Evolutionary conservation across 2,888 invertebrate species (phyloP), one percentile per base, ranked within the genome.

Genomic region (Cosmopolites sordidus): DNA sequence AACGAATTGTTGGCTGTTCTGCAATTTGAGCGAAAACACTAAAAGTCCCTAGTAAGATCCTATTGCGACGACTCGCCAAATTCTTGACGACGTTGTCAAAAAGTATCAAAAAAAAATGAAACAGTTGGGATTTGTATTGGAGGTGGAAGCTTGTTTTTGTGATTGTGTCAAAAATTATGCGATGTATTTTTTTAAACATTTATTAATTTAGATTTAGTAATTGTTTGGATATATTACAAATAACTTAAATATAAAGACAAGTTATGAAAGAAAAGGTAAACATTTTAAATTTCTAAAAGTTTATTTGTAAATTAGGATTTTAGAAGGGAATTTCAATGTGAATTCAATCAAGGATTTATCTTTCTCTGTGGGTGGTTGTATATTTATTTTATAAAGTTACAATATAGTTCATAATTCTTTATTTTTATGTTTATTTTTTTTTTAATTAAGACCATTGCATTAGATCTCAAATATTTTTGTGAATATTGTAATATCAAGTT

Each of bases 181-280:
- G 8, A 33, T 33, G 12, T 33, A 33, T 33, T 12, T 33, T 27
- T 33, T 33, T 2, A 12, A n/a, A 33, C 12, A n/a, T 11, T 33
- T 33, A 33, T 33, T 5, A 33, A 33, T 33, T 33, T 33, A 12
- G 12, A 33, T 33, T 5, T n/a, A 11, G 2, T 11, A 12, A 33
- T 22, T 12, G 11, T 4, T 33, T 33, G n/a, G 8, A 33, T 12
- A 27, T 11, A 4, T 33, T 4, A 33, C 5, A 44, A 44, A 45
- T 44, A 12, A 41, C 30, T 33, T 30, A 12, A 14, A 44, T 17
- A 15, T 6, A 37, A 39, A 45, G 43, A 48, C 37, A 53, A 53
- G 53, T 53, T 48, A 53, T 53, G 53, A 53, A 53, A 53, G 29
- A 53, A 16, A 39, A 53, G 53, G 53, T 52, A 48, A 53, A 39